Conservation (phyloP, 2,888 invertebrate species). For the Epiblema foenella region DNA sequence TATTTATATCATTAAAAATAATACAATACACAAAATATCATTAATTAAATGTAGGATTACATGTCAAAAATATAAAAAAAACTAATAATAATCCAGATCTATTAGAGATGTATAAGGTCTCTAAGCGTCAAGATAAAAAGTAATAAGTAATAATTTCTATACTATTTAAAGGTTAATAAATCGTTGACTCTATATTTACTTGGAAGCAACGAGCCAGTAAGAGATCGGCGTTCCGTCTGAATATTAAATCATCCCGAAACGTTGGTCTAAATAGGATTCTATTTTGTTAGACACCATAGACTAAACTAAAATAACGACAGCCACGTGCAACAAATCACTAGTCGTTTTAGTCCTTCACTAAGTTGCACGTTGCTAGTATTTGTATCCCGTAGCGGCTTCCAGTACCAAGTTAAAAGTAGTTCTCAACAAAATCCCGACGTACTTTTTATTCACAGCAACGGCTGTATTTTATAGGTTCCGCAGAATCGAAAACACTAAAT, state of each 20-base stretch:
- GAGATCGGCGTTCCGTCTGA: too few species aligned
- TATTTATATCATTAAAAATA: too few species aligned
- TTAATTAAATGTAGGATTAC: too few species aligned
- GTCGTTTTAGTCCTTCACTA: conserved; percentile 16
- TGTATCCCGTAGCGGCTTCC: conserved; percentile 36
- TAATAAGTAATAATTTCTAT: too few species aligned
- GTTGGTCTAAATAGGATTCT: not conserved
- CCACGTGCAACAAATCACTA: conserved; percentile 27
- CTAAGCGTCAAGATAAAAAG: too few species aligned
- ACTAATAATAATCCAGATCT: too few species aligned
- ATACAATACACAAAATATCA: too few species aligned
- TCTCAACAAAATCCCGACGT: conserved; percentile 58
- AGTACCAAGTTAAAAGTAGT: conserved; percentile 56
- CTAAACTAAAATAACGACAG: not conserved
- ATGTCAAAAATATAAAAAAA: too few species aligned
- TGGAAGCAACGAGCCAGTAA: too few species aligned
- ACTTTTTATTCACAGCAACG: conserved; percentile 65
- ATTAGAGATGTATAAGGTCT: too few species aligned
- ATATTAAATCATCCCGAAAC: not conserved
- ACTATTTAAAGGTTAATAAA: too few species aligned
- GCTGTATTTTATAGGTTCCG: conserved; percentile 62
- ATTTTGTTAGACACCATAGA: not conserved
- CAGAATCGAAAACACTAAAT: conserved; percentile 68
- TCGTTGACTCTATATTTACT: too few species aligned
- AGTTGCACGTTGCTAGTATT: conserved; percentile 27